Conservation (phyloP, 1,140 invertebrate genomes). For the Monomorium pharaonis region DNA sequence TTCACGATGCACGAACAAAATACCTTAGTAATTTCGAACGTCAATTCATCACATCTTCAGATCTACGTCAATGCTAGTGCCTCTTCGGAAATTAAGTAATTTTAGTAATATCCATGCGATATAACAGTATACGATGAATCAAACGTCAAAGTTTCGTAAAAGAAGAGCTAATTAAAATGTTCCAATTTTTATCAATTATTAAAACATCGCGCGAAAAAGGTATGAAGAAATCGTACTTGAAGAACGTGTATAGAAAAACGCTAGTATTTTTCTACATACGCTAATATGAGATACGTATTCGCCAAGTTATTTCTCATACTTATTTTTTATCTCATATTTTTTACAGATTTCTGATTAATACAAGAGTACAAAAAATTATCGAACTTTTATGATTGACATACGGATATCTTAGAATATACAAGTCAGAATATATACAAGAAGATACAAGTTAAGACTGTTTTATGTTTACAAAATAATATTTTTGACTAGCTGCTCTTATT, state of each 20-base stretch:
- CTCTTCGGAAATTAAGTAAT: slow-evolving; percentile 55
- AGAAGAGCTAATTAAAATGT: background rate
- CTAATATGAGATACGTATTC: background rate
- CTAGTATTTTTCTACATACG: background rate
- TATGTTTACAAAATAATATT: background rate
- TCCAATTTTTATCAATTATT: background rate
- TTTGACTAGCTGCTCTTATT: slow-evolving; percentile 17
- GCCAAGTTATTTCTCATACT: background rate
- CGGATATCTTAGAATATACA: background rate
- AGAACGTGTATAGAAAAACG: too few species aligned
- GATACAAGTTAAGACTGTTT: background rate
- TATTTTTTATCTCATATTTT: background rate
- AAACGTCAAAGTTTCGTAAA: background rate
- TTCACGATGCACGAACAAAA: slow-evolving; percentile 31
- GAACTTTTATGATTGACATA: background rate
- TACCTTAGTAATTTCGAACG: slow-evolving; percentile 53
- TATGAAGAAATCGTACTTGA: background rate
- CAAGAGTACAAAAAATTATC: background rate
- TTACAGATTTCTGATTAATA: background rate
- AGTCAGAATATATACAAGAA: too few species aligned
- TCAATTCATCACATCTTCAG: slow-evolving; percentile 61
- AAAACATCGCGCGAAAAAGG: too few species aligned
- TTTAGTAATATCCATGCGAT: background rate
- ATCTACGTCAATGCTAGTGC: slow-evolving; percentile 56
- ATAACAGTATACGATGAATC: background rate